Percentiles rank a stretch among this genome's conserved stretches.
phyloP scores from a whole-genome alignment of 2,888 invertebrate genomes.

The Diaprepes abbreviatus region DNA sequence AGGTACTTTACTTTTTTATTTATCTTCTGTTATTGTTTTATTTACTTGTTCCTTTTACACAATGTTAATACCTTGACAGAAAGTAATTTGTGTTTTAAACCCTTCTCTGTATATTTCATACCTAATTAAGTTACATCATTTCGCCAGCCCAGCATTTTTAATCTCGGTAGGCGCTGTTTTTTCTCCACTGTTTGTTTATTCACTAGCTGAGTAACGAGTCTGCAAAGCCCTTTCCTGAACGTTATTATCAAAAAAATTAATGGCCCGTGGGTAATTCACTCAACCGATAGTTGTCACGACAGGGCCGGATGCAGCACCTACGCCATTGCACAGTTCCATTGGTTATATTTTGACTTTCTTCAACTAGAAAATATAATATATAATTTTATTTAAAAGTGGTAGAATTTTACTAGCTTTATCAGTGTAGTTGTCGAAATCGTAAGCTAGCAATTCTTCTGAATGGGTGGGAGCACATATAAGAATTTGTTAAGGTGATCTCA shows the following conservation, averaged over 20 bases:
- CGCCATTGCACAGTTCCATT: too few relatives aligned
- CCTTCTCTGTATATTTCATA: constrained; percentile 21
- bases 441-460: too few relatives aligned
- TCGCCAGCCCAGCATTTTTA: constrained; percentile 20
- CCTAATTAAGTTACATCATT: constrained; percentile 24
- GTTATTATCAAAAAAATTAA: constrained; percentile 20
- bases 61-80: constrained; percentile 1
- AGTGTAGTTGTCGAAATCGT: too few relatives aligned
- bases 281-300: constrained; percentile 5
- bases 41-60: not conserved
- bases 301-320: not conserved
- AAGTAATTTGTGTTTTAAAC: constrained; percentile 18
- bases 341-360: too few relatives aligned
- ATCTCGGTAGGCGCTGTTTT: constrained; percentile 19
- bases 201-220: constrained; percentile 22
- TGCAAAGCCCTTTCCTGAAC: constrained; percentile 8
- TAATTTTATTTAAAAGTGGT: too few relatives aligned
- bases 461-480: too few relatives aligned
- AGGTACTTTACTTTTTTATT: not conserved
- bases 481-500: too few relatives aligned
- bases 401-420: too few relatives aligned
- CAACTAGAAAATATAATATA: too few relatives aligned
- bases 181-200: constrained; percentile 21
- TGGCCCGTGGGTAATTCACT: constrained; percentile 9
- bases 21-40: not conserved